phyloP scores from a whole-genome alignment of 2,888 invertebrate species.

The Acrocyrtus sp. region DNA sequence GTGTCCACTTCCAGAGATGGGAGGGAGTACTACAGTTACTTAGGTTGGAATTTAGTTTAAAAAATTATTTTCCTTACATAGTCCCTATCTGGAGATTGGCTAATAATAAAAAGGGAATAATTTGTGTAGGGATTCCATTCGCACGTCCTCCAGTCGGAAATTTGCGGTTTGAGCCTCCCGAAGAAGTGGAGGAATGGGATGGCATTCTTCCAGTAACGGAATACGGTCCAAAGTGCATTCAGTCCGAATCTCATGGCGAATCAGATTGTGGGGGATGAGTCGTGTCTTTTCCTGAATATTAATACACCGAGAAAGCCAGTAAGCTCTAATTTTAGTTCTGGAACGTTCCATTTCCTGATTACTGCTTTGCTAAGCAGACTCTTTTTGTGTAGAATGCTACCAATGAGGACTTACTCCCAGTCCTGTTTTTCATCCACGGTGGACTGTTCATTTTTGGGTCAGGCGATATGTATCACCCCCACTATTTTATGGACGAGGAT shows the following conservation, averaged over 20 bases:
- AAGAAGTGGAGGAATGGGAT: slow-evolving; percentile 30
- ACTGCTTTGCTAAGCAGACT: too few species aligned
- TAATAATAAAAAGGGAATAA: too few species aligned
- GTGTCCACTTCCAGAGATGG: slow-evolving; percentile 49
- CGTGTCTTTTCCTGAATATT: slow-evolving; percentile 8
- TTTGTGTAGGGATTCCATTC: slow-evolving; percentile 41
- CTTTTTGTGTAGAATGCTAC: not conserved
- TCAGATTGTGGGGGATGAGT: slow-evolving; percentile 18
- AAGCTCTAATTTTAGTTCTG: too few species aligned
- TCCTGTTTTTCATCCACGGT: slow-evolving; percentile 41
- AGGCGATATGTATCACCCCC: slow-evolving; percentile 23
- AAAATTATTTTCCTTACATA: too few species aligned
- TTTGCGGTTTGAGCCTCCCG: slow-evolving; percentile 44
- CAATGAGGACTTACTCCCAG: slow-evolving; percentile 19
- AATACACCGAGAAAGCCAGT: slow-evolving; percentile 4
- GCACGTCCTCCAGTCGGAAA: slow-evolving; percentile 31
- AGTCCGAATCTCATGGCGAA: slow-evolving; percentile 37
- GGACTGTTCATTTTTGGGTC: slow-evolving; percentile 36
- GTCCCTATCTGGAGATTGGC: too few species aligned
- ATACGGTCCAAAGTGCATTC: slow-evolving; percentile 41
- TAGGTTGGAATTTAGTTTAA: too few species aligned
- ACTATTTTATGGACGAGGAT: slow-evolving; percentile 36
- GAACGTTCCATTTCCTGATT: too few species aligned
- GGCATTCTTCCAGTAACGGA: slow-evolving; percentile 25
- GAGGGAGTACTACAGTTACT: slow-evolving; percentile 19